Conservation (phyloP, 2,888 invertebrate genomes). For the Deroplatys truncata region DNA sequence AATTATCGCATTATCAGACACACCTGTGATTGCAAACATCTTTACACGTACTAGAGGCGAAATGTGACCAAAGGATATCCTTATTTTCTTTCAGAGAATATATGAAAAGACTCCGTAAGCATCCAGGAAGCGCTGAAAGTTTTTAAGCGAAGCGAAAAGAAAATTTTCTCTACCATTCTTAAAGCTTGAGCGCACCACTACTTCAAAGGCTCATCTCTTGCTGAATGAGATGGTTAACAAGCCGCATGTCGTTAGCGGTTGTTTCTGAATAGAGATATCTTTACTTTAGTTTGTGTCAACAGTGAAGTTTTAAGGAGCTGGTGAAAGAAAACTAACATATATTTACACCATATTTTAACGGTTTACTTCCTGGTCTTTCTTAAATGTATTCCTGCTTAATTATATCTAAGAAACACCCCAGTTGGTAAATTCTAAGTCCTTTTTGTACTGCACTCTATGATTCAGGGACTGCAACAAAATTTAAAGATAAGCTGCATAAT, state of each 20-base stretch:
- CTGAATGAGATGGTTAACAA: background rate
- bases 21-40: no score
- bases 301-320: background rate
- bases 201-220: background rate
- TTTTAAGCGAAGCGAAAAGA: background rate
- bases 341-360: background rate
- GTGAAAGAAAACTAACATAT: background rate
- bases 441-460: no score
- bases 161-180: background rate
- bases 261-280: background rate
- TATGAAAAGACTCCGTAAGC: background rate
- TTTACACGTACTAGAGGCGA: no score
- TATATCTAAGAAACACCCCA: no score
- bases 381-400: no score
- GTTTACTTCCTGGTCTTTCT: background rate
- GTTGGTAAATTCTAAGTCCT: no score
- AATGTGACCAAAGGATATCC: no score
- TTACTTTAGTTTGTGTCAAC: background rate
- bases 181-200: background rate
- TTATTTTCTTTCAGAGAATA: no score
- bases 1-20: no score
- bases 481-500: no score
- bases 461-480: no score
- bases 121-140: background rate
- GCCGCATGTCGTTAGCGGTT: background rate